Conservation (phyloP, 2,888 invertebrate genomes). For the Eudemis profundana region DNA sequence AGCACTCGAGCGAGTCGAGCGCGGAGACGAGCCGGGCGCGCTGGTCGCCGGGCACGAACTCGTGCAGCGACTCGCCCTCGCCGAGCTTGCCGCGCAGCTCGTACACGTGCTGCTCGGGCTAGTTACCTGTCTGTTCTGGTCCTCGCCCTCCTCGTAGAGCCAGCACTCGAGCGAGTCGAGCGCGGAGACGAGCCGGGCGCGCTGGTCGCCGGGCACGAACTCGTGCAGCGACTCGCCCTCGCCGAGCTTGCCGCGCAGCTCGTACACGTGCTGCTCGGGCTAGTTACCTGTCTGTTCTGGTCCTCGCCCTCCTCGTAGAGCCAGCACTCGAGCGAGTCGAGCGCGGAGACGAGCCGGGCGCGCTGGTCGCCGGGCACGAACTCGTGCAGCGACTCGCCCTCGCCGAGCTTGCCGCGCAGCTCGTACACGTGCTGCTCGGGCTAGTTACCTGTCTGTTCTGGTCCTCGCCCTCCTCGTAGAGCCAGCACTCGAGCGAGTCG, state of each 20-base stretch:
- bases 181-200: not conserved
- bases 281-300: slow-evolving; percentile 7
- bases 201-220: not conserved
- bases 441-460: no score
- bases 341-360: not conserved
- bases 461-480: slow-evolving; percentile 1
- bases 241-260: not conserved
- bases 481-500: not conserved
- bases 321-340: slow-evolving; percentile 4
- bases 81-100: not conserved
- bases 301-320: slow-evolving; percentile 7
- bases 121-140: slow-evolving; percentile 7
- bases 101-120: no score
- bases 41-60: not conserved
- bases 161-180: slow-evolving; percentile 4
- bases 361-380: not conserved
- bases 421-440: no score
- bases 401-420: no score
- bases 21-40: not conserved
- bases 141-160: slow-evolving; percentile 7
- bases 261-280: no score
- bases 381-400: not conserved
- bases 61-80: not conserved
- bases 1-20: slow-evolving; percentile 4
- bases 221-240: not conserved